These are phyloP conservation scores for Heloderma charlesbogerti DNA, from an alignment of 2,113 vertebrate species.

Conservation along the genomic window DNA sequence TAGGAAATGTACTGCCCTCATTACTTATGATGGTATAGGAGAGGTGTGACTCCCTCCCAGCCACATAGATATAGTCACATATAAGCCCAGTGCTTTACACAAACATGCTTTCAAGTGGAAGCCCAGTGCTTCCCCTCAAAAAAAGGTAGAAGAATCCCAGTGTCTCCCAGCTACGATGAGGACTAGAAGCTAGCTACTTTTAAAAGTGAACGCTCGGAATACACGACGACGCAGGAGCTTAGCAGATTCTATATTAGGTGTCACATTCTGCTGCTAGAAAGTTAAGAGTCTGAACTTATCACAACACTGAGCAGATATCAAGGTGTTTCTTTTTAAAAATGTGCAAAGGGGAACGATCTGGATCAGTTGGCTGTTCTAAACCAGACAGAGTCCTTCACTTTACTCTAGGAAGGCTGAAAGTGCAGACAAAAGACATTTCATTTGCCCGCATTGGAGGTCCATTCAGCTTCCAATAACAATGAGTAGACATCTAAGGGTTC, in stretches of 20 bases:
- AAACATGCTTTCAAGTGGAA: background rate
- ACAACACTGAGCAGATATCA: too few relatives aligned
- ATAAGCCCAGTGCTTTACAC: background rate
- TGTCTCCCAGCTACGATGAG: background rate
- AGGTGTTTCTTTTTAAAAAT: background rate
- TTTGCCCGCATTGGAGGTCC: slow-evolving; percentile 67
- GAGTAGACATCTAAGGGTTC: background rate
- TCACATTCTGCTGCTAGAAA: background rate
- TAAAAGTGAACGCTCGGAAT: background rate
- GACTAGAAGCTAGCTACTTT: background rate
- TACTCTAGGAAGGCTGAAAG: slow-evolving; percentile 76
- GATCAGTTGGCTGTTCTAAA: slow-evolving; percentile 70
- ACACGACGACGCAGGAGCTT: background rate
- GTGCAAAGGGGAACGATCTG: slow-evolving; percentile 82
- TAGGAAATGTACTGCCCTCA: background rate
- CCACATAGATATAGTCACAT: background rate
- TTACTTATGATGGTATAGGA: background rate
- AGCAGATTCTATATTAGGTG: background rate
- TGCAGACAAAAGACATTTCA: slow-evolving; percentile 68
- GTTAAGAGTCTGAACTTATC: background rate
- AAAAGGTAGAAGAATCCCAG: background rate
- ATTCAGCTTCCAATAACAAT: slow-evolving; percentile 71
- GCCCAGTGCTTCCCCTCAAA: background rate
- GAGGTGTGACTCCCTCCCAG: too few relatives aligned
- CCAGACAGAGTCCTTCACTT: slow-evolving; percentile 82